Percentiles rank a stretch among this genome's conserved stretches.
phyloP scores from a whole-genome alignment of 2,113 vertebrate genomes.

The Edolisoma coerulescens region DNA sequence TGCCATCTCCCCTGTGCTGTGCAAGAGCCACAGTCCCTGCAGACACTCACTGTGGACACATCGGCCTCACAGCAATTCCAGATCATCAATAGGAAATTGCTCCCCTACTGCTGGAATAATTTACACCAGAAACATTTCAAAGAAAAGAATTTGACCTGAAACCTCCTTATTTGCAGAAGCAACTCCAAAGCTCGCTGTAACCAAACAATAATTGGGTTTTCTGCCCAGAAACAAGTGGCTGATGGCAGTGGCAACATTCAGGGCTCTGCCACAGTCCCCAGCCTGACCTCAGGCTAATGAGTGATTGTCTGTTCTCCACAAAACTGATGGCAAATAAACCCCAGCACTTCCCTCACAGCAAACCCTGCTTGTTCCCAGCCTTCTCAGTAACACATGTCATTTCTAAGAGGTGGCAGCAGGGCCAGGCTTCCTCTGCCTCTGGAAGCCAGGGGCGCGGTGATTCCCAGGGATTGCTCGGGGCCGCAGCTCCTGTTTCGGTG shows the following conservation, averaged over 20 bases:
- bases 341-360: background rate
- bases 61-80: background rate
- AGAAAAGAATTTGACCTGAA: constrained; percentile 18
- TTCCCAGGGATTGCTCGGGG: background rate
- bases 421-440: background rate
- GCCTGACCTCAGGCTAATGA: background rate
- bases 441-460: background rate
- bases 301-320: background rate
- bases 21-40: background rate
- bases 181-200: background rate
- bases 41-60: background rate
- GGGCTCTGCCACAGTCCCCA: background rate
- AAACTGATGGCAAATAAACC: background rate
- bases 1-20: background rate
- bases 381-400: background rate
- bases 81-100: background rate
- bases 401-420: background rate
- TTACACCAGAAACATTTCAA: background rate
- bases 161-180: background rate
- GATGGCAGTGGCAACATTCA: background rate
- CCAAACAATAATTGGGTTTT: background rate
- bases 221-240: background rate
- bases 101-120: background rate
- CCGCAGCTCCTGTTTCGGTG: background rate
- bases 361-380: background rate